A percentile compares a stretch with the other conserved stretches of the same genome.
phyloP scores from a whole-genome alignment of 2,888 invertebrate species.

The Trachelus iudaicus region DNA sequence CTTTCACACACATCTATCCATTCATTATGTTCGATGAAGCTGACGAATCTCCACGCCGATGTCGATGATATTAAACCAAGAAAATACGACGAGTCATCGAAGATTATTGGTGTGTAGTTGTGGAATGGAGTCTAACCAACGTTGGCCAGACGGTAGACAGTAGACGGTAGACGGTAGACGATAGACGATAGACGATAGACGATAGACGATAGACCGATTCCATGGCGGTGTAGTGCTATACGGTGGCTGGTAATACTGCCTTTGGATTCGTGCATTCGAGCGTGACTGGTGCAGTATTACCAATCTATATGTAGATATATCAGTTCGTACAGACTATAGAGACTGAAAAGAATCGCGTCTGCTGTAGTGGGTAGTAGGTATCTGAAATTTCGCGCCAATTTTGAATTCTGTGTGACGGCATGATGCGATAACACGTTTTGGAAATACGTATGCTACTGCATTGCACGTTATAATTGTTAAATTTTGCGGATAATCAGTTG shows the following conservation, averaged over 20 bases:
- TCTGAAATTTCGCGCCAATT: background rate
- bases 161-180: background rate
- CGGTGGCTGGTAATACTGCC: constrained; percentile 14
- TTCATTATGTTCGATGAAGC: background rate
- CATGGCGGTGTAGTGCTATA: background rate
- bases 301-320: constrained; percentile 5
- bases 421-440: background rate
- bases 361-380: background rate
- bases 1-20: background rate
- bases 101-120: constrained; percentile 19
- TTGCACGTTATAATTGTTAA: background rate
- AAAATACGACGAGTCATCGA: constrained; percentile 21
- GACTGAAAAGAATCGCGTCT: background rate
- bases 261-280: constrained; percentile 24
- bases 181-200: background rate
- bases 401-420: background rate
- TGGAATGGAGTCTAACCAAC: constrained; percentile 4
- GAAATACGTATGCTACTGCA: too few relatives aligned
- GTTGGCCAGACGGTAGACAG: constrained; percentile 4
- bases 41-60: background rate
- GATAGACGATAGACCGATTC: background rate
- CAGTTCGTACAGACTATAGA: background rate
- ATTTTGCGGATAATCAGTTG: background rate
- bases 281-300: constrained; percentile 27
- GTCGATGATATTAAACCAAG: constrained; percentile 16